Percentiles rank a stretch among this genome's conserved stretches.
These are phyloP conservation scores for Chrosomus eos DNA, from an alignment of 2,797 vertebrate species.

Conservation along the genomic window DNA sequence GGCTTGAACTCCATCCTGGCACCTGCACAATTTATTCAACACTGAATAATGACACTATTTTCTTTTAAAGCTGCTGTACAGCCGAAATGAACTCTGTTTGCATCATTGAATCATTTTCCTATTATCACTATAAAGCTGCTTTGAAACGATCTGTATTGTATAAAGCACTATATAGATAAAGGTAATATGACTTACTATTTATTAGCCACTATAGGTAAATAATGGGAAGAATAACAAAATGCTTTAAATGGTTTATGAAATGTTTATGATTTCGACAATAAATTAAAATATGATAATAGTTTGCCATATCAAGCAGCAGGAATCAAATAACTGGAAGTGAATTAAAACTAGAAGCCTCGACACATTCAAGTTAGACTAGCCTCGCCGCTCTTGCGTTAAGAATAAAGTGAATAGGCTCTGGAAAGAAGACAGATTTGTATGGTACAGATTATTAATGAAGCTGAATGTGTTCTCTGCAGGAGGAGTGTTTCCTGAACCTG, in stretches of 20 bases:
- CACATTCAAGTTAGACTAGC: neutral
- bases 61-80: too few relatives aligned
- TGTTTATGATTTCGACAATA: neutral
- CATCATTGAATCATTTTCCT: too few relatives aligned
- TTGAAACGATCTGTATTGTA: too few relatives aligned
- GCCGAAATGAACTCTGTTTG: too few relatives aligned
- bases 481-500: constrained; percentile 96
- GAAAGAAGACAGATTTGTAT: neutral
- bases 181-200: too few relatives aligned
- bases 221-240: neutral
- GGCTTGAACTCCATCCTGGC: too few relatives aligned
- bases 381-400: neutral
- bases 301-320: neutral
- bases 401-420: neutral
- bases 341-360: neutral
- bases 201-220: neutral
- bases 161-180: too few relatives aligned
- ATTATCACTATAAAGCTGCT: too few relatives aligned
- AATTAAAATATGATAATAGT: neutral
- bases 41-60: too few relatives aligned
- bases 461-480: constrained; percentile 75
- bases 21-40: too few relatives aligned
- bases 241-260: too few relatives aligned
- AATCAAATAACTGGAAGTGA: neutral
- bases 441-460: neutral